Evolutionary conservation across 2,888 invertebrate genomes (phyloP).

Genomic region (Rhingia rostrata): DNA sequence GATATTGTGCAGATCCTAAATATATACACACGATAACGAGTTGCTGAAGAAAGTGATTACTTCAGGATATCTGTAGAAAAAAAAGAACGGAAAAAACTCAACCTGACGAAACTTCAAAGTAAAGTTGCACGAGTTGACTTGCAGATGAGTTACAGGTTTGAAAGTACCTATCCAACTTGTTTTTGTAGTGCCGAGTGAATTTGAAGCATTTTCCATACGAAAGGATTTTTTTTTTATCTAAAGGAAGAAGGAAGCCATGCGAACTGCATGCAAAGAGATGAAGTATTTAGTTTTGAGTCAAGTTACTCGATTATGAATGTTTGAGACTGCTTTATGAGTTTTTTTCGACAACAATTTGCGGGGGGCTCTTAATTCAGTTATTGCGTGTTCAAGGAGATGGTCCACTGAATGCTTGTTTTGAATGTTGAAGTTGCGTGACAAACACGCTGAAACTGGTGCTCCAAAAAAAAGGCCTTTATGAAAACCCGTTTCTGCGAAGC

Average conservation of each 20-base stretch:
- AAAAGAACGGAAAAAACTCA: neutral
- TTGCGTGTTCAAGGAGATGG: too few relatives aligned
- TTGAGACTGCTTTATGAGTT: too few relatives aligned
- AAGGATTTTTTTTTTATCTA: neutral
- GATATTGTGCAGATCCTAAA: slow-evolving; percentile 2
- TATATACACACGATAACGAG: slow-evolving; percentile 4
- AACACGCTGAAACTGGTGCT: too few relatives aligned
- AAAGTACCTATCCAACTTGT: neutral
- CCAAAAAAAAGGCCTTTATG: too few relatives aligned
- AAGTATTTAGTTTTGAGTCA: neutral
- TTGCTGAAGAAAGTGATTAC: slow-evolving; percentile 42
- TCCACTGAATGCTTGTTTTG: too few relatives aligned
- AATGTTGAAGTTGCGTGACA: too few relatives aligned
- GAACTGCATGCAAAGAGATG: neutral
- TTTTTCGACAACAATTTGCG: too few relatives aligned
- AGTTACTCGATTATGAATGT: neutral
- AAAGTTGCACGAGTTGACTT: slow-evolving; percentile 35
- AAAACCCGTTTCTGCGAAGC: too few relatives aligned
- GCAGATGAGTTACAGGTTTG: neutral
- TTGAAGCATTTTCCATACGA: slow-evolving; percentile 14
- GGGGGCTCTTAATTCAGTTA: too few relatives aligned
- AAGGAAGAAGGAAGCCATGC: neutral
- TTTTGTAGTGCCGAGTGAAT: slow-evolving; percentile 4
- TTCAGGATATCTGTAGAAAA: slow-evolving; percentile 29
- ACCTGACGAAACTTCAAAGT: slow-evolving; percentile 51